These are phyloP conservation scores for Euplagia quadripunctaria DNA, from an alignment of 2,888 invertebrate genomes.

Conservation along the genomic window DNA sequence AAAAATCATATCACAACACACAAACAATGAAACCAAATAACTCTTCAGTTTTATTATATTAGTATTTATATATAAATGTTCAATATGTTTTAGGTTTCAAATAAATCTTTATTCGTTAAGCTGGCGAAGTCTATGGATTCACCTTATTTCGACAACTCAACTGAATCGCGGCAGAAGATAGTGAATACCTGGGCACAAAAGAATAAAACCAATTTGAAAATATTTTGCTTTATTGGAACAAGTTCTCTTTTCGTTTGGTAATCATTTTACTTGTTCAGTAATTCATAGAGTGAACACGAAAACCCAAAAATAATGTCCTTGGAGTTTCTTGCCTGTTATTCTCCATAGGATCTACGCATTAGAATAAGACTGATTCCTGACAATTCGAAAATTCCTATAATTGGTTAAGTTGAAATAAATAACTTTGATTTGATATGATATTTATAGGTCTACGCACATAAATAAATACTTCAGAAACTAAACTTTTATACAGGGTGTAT, in stretches of 20 bases:
- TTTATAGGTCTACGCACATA: not conserved
- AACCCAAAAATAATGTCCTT: not conserved
- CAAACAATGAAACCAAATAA: too few species aligned
- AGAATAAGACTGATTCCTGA: too few species aligned
- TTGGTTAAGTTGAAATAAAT: not conserved
- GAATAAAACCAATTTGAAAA: slow-evolving; percentile 65
- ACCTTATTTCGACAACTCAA: slow-evolving; percentile 69
- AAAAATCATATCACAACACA: too few species aligned
- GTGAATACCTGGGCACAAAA: slow-evolving; percentile 65
- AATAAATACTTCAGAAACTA: not conserved
- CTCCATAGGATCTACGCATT: not conserved
- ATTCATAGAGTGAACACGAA: not conserved
- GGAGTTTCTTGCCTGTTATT: too few species aligned
- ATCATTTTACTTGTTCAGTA: slow-evolving; percentile 21
- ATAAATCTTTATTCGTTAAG: slow-evolving; percentile 63
- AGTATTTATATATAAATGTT: not conserved
- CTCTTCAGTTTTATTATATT: too few species aligned
- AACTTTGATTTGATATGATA: too few species aligned
- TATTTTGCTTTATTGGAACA: slow-evolving; percentile 68
- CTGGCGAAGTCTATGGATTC: slow-evolving; percentile 73
- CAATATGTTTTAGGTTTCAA: slow-evolving; percentile 53
- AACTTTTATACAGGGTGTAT: not conserved
- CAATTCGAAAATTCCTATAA: too few species aligned
- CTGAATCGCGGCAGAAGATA: slow-evolving; percentile 59
- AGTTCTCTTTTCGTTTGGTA: slow-evolving; percentile 74